Evolutionary conservation across 2,797 vertebrate genomes (phyloP).

Genomic region (Telmatherina bonti): DNA sequence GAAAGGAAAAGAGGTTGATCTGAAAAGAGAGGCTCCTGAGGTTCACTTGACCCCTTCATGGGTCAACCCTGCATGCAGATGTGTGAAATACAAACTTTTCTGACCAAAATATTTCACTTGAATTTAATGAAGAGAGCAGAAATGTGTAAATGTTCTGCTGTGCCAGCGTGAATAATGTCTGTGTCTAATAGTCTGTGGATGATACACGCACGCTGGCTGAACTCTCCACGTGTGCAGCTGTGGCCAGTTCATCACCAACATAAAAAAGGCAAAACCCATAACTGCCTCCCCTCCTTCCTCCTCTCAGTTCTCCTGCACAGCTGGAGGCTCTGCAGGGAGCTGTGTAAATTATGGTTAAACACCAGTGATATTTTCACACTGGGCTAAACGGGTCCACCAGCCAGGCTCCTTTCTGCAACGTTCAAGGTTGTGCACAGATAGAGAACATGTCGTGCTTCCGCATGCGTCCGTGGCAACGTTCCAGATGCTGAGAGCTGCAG

Average conservation of each 20-base stretch:
- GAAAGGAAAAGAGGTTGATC: not conserved
- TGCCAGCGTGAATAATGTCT: not conserved
- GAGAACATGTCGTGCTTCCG: slow-evolving; percentile 27
- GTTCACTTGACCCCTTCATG: not conserved
- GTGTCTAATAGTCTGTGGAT: slow-evolving; percentile 13
- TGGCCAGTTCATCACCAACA: not conserved
- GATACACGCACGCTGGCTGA: slow-evolving; percentile 21
- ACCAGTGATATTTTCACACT: slow-evolving; percentile 27
- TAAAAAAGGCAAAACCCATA: slow-evolving; percentile 23
- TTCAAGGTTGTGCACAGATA: slow-evolving; percentile 20
- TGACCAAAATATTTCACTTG: not conserved
- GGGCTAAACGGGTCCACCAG: slow-evolving; percentile 1
- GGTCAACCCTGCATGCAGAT: not conserved
- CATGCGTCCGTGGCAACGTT: slow-evolving; percentile 51
- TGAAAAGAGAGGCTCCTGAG: not conserved
- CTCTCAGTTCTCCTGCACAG: slow-evolving; percentile 19
- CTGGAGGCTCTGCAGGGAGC: slow-evolving; percentile 17
- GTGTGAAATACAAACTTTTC: not conserved
- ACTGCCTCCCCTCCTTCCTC: slow-evolving; percentile 8
- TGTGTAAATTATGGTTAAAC: slow-evolving; percentile 47
- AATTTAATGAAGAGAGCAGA: not conserved
- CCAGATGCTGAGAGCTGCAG: slow-evolving; percentile 51
- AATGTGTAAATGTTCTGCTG: not conserved
- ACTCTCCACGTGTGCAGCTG: not conserved
- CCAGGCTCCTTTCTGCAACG: slow-evolving; percentile 1